Base-by-base conservation (phyloP, 2,797 vertebrate species). In the Falco peregrinus region DNA sequence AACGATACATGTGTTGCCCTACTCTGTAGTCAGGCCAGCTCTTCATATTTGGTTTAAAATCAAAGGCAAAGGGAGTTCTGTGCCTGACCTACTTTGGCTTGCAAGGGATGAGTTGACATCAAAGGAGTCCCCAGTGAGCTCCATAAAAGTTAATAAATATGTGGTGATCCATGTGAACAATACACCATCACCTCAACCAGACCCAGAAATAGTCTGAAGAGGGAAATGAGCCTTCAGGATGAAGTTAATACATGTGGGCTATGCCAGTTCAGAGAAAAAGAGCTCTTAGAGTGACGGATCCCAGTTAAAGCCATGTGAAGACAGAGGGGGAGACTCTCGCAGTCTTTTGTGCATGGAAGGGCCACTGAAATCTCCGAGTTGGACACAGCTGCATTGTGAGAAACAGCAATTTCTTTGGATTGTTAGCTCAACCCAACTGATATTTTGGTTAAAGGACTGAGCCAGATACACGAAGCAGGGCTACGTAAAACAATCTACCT, bases 71-170 rank as follows among this genome's bases (percentile, higher is more conserved):
- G 43, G 48, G 48, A 91, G 43, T 74, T 89, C 82, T 74, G 64
- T 83, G 84, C 51, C 82, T 92, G 87, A 92, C 87, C 94, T 92
- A 85, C 56, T 83, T 67, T 63, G 82, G 84, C 91, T 87, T 70
- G 75, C 69, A 83, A 83, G 56, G 81, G 89, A 92, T 85, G 68
- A 91, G 87, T 74, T 93, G 93, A 94, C 87, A 94, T 91, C 91
- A 89, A 95, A 96, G 82, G 70, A 85, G 64, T 77, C 84, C 82
- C 84, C 75, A 74, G 78, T n/a, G 91, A 89, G 74, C 81, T 47
- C 81, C 45, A 26, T 13, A 54, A 65, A 91, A 89, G 54, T 71
- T 71, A 75, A 78, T 35, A 86, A 90, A 59, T 65, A 16, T 2
- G 31, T 6, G 22, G 79, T 74, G 76, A 90, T 86, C 68, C 85